Conservation (phyloP, 2,888 invertebrate genomes). For the Pollenia griseotomentosa region DNA sequence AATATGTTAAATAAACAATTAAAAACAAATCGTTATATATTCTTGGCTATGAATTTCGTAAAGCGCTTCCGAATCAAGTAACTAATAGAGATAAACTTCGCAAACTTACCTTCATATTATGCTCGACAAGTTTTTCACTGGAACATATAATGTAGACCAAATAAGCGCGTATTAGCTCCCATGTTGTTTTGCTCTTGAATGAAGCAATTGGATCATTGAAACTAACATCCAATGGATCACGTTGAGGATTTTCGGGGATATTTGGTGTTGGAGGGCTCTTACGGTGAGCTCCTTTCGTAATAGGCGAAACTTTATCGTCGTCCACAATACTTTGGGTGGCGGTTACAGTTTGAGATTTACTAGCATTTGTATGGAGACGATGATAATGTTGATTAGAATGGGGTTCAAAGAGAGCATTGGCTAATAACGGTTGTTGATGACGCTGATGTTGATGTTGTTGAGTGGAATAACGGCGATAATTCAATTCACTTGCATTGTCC, state of each 20-base stretch:
- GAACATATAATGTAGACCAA: conserved; percentile 96
- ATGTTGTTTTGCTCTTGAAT: conserved; percentile 97
- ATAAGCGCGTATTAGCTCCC: conserved; percentile 95
- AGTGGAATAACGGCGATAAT: conserved; percentile 29
- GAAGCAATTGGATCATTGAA: conserved; percentile 96
- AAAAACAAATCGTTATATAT: not conserved
- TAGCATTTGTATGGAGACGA: conserved; percentile 74
- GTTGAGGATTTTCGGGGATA: conserved; percentile 78
- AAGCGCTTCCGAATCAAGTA: not conserved
- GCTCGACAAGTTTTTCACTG: conserved; percentile 93
- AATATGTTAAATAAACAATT: no score
- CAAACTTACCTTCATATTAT: conserved; percentile 94
- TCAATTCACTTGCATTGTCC: conserved; percentile 66
- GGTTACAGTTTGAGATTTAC: conserved; percentile 68
- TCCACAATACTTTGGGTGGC: conserved; percentile 50
- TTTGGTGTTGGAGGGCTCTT: conserved; percentile 72
- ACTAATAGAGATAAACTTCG: not conserved
- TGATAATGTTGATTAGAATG: conserved; percentile 49
- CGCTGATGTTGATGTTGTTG: conserved; percentile 59
- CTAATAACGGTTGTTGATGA: conserved; percentile 52
- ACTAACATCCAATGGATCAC: conserved; percentile 91
- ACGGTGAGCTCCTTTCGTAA: conserved; percentile 32
- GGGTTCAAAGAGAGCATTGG: conserved; percentile 46
- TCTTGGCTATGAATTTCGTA: no score
- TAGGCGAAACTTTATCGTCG: conserved; percentile 50